Evolutionary conservation across 2,888 invertebrate genomes (phyloP).

Genomic region (Caenorhabditis afra): DNA sequence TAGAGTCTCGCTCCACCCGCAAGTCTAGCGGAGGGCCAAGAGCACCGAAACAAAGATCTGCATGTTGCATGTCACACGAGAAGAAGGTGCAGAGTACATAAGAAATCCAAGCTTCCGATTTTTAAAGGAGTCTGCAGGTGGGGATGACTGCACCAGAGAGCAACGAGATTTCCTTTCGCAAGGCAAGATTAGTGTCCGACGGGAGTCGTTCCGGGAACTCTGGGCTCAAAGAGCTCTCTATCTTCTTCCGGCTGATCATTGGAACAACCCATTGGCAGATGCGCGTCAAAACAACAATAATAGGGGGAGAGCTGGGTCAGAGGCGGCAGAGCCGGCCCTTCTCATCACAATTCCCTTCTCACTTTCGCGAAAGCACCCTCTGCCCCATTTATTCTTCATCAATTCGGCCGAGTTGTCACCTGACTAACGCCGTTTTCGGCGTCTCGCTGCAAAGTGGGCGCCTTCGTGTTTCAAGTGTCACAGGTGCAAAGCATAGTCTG

Average conservation of each 20-base stretch:
- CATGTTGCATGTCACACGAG: conserved; percentile 50
- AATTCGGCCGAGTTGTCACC: not conserved
- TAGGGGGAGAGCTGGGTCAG: conserved; percentile 7
- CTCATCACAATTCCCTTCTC: conserved; percentile 6
- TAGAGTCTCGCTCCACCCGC: not conserved
- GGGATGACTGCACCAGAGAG: not conserved
- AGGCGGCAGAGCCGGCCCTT: conserved; percentile 7
- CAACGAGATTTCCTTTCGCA: not conserved
- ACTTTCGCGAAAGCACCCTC: not conserved
- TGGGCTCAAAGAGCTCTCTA: no score
- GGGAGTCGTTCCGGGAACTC: no score
- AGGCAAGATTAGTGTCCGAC: no score
- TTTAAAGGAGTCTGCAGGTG: conserved; percentile 15
- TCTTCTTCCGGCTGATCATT: conserved; percentile 17
- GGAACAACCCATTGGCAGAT: conserved; percentile 31
- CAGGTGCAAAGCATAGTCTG: conserved; percentile 10
- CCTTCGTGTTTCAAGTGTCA: conserved; percentile 6
- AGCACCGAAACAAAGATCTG: conserved; percentile 59
- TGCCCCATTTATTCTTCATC: not conserved
- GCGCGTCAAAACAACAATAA: conserved; percentile 44
- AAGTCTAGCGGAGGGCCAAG: conserved; percentile 8
- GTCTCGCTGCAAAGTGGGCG: conserved; percentile 14
- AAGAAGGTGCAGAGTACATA: conserved; percentile 49
- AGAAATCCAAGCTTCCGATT: conserved; percentile 30
- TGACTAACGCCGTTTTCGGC: conserved; percentile 9